Evolutionary conservation across 2,113 vertebrate genomes (phyloP).

Genomic region (Cyprinodon brontotheroides): DNA sequence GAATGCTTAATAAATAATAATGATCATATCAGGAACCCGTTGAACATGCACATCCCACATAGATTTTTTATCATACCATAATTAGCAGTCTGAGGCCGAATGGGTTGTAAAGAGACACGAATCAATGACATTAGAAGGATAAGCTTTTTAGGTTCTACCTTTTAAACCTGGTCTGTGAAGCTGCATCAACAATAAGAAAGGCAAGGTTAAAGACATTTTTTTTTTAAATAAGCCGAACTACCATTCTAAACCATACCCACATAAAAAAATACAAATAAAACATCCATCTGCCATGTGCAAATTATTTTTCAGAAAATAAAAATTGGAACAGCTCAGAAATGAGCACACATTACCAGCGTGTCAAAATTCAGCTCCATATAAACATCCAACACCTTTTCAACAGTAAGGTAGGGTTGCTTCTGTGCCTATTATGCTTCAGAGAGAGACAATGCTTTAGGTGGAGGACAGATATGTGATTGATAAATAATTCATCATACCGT

Average conservation of each 20-base stretch:
- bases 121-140: too few species aligned
- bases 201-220: too few species aligned
- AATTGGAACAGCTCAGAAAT: neutral
- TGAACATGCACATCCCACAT: too few species aligned
- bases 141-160: too few species aligned
- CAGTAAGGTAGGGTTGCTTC: neutral
- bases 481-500: slow-evolving; percentile 3
- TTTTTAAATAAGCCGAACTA: neutral
- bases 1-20: too few species aligned
- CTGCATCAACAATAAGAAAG: neutral
- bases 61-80: too few species aligned
- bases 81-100: too few species aligned
- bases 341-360: neutral
- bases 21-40: too few species aligned
- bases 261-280: neutral
- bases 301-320: neutral
- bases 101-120: too few species aligned
- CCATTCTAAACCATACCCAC: neutral
- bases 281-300: neutral
- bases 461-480: slow-evolving; percentile 16
- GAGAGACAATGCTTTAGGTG: slow-evolving; percentile 3
- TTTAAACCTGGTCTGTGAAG: too few species aligned
- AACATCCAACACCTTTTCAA: neutral
- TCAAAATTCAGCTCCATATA: neutral
- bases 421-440: neutral